Evolutionary conservation across 2,888 invertebrate genomes (phyloP).

Genomic region (Apamea sordens): DNA sequence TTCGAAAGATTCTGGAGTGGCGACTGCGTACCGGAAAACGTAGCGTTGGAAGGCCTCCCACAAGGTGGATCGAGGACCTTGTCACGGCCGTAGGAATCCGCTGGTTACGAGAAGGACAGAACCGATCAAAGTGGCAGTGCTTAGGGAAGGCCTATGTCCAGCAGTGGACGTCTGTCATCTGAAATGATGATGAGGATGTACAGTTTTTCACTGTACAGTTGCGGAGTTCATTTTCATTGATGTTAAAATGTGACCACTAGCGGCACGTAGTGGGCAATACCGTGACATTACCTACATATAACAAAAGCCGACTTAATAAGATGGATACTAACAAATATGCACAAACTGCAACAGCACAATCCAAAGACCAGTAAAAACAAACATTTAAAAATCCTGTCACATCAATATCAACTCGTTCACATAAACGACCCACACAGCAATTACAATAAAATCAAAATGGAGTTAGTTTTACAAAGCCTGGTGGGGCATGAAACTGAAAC

Average conservation of each 20-base stretch:
- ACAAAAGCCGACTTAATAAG: not conserved
- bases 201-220: not conserved
- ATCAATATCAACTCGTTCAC: not conserved
- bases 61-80: no score
- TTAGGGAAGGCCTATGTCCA: no score
- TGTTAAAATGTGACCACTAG: not conserved
- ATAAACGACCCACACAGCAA: not conserved
- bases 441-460: conserved; percentile 16
- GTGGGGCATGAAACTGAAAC: conserved; percentile 33
- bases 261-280: not conserved
- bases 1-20: no score
- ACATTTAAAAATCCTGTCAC: not conserved
- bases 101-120: no score
- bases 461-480: conserved; percentile 15
- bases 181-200: no score
- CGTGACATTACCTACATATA: not conserved
- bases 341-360: not conserved
- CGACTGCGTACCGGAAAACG: no score
- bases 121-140: no score
- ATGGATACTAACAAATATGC: not conserved
- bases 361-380: not conserved
- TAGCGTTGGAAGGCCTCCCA: no score
- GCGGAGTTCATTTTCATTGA: not conserved
- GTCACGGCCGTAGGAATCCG: no score
- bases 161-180: no score